Conservation (phyloP, 2,888 invertebrate genomes). For the Tineola bisselliella region DNA sequence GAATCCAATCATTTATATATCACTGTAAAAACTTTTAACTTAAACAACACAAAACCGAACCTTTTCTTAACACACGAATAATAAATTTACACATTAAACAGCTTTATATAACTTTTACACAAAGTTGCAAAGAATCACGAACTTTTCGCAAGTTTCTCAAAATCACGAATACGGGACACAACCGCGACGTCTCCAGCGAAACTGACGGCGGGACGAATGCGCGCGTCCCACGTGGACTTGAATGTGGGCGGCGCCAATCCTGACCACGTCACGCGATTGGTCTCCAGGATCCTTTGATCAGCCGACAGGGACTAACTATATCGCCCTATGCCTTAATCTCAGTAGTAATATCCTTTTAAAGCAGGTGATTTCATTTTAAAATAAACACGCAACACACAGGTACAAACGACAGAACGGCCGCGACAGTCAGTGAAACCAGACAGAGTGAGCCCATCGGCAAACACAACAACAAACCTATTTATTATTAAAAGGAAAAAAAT, state of each 20-base stretch:
- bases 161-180: conserved; percentile 37
- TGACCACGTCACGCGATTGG: conserved; percentile 38
- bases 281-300: conserved; percentile 49
- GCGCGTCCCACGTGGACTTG: conserved; percentile 62
- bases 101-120: background rate
- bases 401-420: background rate
- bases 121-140: conserved; percentile 13
- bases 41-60: background rate
- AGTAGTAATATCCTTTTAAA: conserved; percentile 66
- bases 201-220: conserved; percentile 49
- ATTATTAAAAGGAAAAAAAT: background rate
- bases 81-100: background rate
- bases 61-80: background rate
- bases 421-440: too few relatives aligned
- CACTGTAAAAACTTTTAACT: background rate
- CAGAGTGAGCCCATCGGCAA: background rate
- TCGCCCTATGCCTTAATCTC: conserved; percentile 65
- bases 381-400: conserved; percentile 18
- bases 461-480: background rate
- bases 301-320: conserved; percentile 62
- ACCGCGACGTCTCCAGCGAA: conserved; percentile 28
- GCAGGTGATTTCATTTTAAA: conserved; percentile 67
- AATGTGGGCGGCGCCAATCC: conserved; percentile 40
- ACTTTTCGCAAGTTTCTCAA: conserved; percentile 25
- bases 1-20: background rate